Percentiles rank a stretch among this genome's conserved stretches.
phyloP scores from a whole-genome alignment of 2,113 vertebrate genomes.

The Brachyistius frenatus region DNA sequence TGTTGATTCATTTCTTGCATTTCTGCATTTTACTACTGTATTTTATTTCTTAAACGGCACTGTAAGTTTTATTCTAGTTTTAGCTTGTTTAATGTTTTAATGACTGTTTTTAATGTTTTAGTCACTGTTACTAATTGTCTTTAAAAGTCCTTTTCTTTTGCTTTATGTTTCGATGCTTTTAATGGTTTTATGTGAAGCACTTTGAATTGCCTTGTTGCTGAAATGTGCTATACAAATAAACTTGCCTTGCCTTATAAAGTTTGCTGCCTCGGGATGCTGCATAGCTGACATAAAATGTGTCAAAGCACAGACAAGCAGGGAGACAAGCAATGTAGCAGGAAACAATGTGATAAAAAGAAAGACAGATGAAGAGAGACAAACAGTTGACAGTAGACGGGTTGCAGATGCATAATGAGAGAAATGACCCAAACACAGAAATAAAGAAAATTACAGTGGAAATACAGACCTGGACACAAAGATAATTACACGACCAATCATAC shows the following conservation, averaged over 20 bases:
- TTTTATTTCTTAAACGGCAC: no score
- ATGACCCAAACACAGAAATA: conserved; percentile 25
- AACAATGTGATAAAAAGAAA: conserved; percentile 10
- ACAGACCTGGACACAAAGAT: conserved; percentile 23
- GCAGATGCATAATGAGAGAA: not conserved
- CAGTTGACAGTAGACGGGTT: not conserved
- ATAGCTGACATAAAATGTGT: not conserved
- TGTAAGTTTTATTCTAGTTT: no score
- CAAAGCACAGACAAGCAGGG: not conserved
- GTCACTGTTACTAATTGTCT: no score
- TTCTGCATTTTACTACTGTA: no score
- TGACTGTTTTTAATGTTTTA: no score
- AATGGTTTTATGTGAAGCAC: no score
- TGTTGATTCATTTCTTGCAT: no score
- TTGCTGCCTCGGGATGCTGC: not conserved
- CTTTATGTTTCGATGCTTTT: no score
- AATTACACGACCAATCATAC: conserved; percentile 32
- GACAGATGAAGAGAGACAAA: conserved; percentile 14
- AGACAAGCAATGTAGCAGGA: not conserved
- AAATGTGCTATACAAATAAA: no score
- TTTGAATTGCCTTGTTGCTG: no score
- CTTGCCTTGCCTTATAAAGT: not conserved
- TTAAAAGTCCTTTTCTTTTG: no score
- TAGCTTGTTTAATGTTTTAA: no score
- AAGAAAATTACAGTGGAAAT: conserved; percentile 22